Conservation (phyloP, 2,113 vertebrate species). For the Anhinga rufa region DNA sequence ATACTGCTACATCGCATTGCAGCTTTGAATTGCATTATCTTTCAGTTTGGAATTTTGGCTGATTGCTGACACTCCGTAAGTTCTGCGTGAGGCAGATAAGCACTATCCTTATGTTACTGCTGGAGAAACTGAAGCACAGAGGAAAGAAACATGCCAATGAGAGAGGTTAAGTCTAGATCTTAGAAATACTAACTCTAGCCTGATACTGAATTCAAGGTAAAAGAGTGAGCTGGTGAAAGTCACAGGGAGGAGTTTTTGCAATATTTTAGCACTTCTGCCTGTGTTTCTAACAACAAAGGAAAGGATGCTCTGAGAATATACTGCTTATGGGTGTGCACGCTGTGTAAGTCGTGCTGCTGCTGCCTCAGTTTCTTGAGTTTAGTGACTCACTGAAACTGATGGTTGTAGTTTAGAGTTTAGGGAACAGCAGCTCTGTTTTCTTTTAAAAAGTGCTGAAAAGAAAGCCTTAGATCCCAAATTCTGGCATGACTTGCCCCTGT, state of each 20-base stretch:
- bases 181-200: background rate
- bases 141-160: background rate
- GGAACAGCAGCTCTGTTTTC: background rate
- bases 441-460: background rate
- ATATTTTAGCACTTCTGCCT: background rate
- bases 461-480: background rate
- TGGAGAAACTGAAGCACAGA: background rate
- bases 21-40: background rate
- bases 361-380: background rate
- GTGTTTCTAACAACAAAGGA: background rate
- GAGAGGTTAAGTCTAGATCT: background rate
- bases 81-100: background rate
- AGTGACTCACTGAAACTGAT: background rate
- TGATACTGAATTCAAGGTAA: background rate
- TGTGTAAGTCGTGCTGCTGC: background rate
- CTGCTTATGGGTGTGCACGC: too few relatives aligned
- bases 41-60: background rate
- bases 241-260: background rate
- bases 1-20: background rate
- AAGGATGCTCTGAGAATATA: background rate
- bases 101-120: background rate
- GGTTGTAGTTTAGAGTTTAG: background rate
- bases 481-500: background rate
- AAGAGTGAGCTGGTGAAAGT: background rate
- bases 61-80: background rate